phyloP scores from a whole-genome alignment of 2,797 vertebrate species.

The Echiichthys vipera region DNA sequence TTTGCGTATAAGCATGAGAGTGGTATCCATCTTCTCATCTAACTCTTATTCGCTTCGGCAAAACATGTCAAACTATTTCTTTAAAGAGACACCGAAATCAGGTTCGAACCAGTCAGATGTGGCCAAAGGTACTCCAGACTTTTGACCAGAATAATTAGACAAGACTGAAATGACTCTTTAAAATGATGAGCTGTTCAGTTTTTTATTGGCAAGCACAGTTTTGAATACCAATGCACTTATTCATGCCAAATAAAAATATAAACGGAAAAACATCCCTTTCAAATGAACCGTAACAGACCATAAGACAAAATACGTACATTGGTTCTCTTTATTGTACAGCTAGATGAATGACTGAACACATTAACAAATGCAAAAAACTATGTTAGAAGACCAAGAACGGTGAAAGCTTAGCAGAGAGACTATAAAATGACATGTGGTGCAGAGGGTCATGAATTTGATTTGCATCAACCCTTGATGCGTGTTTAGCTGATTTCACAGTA shows the following conservation, averaged over 20 bases:
- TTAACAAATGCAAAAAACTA: neutral
- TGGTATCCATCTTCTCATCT: neutral
- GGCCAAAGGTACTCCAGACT: neutral
- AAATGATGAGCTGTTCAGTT: conserved; percentile 2
- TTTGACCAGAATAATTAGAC: neutral
- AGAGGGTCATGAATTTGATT: conserved; percentile 53
- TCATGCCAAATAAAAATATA: conserved; percentile 6
- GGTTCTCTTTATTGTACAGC: neutral
- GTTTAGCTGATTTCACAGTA: conserved; percentile 72
- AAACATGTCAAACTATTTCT: neutral
- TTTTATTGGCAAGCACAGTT: neutral
- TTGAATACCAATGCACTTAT: conserved; percentile 13
- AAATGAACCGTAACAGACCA: conserved; percentile 16
- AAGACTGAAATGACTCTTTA: neutral
- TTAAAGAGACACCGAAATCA: neutral
- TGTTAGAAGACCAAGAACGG: neutral
- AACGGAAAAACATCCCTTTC: conserved; percentile 19
- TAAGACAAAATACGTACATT: neutral
- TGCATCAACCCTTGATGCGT: conserved; percentile 44
- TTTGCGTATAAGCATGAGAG: neutral
- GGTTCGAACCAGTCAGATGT: neutral
- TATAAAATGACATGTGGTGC: conserved; percentile 39
- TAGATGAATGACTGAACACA: conserved; percentile 26
- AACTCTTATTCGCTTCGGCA: neutral
- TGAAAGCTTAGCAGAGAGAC: conserved; percentile 13